Evolutionary conservation across 2,888 invertebrate genomes (phyloP), one percentile per base, ranked within the genome.

Genomic region (Dermolepida albohirtum): DNA sequence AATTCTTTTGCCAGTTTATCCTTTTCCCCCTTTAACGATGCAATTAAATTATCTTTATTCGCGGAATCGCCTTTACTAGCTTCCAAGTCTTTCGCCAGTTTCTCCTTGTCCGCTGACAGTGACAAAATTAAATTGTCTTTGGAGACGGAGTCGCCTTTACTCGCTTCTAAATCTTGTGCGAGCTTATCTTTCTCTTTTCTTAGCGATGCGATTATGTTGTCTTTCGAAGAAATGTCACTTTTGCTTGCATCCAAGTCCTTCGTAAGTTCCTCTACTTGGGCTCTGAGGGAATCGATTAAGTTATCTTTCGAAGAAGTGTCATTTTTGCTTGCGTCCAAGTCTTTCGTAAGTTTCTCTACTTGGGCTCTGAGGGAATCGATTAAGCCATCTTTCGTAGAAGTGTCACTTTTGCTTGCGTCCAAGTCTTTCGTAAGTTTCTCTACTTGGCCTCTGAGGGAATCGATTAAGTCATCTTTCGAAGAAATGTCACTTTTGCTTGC

Each of bases 1-100:
- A 59, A 59, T n/a, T 59, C 59, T 22, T 59, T 41, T 1, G 34
- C 6, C 4, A 77, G 66, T 29, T 73, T 74, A n/a, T 71, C 74
- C 22, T 75, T 78, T 72, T 77, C 77, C 10, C 55, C 67, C 67
- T 34, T 34, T 34, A 34, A 34, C 34, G 34, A 34, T 34, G 34
- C 34, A 10, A 34, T 34, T 51, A 51, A 12, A 51, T 51, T 29
- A 1, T 51, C 29, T 29, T 51, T 22, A 2, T 47, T 65, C 8
- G 16, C 7, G 10, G 65, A 39, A 55, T 55, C 55, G 34, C 39
- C 39, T 14, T 39, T 17, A 1, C 17, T 17, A 5, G 5, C 16
- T 41, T 55, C 55, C 10, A 59, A 10, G 2, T 67, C 59, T 51
- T 51, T 63, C 10, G 17, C 6, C 6, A 51, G 22, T 17, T 22